These are phyloP conservation scores for Bradypodion pumilum DNA, from an alignment of 2,797 vertebrate genomes.

Conservation along the genomic window DNA sequence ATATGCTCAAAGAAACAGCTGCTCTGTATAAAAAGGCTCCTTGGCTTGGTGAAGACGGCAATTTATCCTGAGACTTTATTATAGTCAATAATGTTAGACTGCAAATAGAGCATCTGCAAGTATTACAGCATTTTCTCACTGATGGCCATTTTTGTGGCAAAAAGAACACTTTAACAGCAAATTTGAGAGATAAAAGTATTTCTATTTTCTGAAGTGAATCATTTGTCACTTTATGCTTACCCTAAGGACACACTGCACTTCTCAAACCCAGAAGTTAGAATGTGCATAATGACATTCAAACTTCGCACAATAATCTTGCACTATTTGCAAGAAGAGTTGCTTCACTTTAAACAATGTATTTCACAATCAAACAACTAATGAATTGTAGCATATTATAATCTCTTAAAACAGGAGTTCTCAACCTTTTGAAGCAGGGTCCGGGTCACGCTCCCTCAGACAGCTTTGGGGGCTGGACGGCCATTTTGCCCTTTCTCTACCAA, in stretches of 20 bases:
- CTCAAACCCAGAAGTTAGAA: neutral
- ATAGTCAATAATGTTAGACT: slow-evolving; percentile 1
- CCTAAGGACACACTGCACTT: neutral
- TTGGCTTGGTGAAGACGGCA: slow-evolving; percentile 35
- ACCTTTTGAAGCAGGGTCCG: no score
- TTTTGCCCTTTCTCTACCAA: no score
- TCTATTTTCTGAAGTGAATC: slow-evolving; percentile 56
- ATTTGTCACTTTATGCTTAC: slow-evolving; percentile 39
- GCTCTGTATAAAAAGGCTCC: slow-evolving; percentile 41
- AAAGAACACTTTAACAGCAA: slow-evolving; percentile 49
- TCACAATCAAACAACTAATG: neutral
- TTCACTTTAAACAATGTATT: neutral
- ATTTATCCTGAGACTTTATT: slow-evolving; percentile 35
- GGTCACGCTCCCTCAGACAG: no score
- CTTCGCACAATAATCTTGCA: no score
- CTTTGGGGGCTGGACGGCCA: no score
- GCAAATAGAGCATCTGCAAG: slow-evolving; percentile 35
- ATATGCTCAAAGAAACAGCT: slow-evolving; percentile 51
- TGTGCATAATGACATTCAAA: neutral
- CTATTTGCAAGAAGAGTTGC: neutral
- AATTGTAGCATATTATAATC: no score
- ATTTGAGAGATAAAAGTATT: slow-evolving; percentile 55
- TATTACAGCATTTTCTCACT: slow-evolving; percentile 33
- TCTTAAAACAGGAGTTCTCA: no score
- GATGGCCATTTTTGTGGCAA: slow-evolving; percentile 36